Evolutionary conservation across 2,797 vertebrate species (phyloP).

Genomic region (Toxotes lorentzi): DNA sequence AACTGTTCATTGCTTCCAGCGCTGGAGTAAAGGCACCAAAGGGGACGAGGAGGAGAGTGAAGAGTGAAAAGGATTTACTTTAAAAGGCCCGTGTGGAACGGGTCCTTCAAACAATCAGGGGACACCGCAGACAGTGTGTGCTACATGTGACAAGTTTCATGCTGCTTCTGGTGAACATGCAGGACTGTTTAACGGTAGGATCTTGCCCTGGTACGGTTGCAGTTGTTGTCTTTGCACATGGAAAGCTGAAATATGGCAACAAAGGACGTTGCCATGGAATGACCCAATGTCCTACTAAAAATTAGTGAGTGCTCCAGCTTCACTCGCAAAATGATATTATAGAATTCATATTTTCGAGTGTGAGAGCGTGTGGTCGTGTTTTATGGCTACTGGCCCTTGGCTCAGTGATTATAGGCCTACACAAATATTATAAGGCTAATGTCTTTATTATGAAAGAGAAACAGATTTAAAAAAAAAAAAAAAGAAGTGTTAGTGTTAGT

Average conservation of each 20-base stretch:
- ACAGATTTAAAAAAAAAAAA: not conserved
- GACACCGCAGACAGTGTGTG: slow-evolving; percentile 38
- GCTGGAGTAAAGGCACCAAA: slow-evolving; percentile 94
- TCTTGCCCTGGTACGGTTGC: slow-evolving; percentile 30
- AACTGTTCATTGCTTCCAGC: slow-evolving; percentile 97
- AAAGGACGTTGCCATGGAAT: slow-evolving; percentile 57
- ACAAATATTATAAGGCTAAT: slow-evolving; percentile 35
- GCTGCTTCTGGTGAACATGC: slow-evolving; percentile 50
- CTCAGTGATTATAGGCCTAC: slow-evolving; percentile 38
- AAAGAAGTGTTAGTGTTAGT: slow-evolving; percentile 56
- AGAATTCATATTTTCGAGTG: slow-evolving; percentile 62
- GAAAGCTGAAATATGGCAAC: slow-evolving; percentile 35
- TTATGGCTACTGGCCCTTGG: slow-evolving; percentile 44
- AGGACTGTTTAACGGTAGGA: slow-evolving; percentile 48
- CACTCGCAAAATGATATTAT: slow-evolving; percentile 40
- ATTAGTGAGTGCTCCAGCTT: slow-evolving; percentile 32
- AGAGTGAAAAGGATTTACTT: slow-evolving; percentile 81
- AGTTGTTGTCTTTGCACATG: slow-evolving; percentile 59
- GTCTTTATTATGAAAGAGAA: slow-evolving; percentile 30
- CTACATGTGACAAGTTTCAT: slow-evolving; percentile 37
- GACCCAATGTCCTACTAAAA: slow-evolving; percentile 49
- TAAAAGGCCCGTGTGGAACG: slow-evolving; percentile 10
- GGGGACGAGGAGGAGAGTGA: slow-evolving; percentile 95
- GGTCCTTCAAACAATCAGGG: slow-evolving; percentile 32
- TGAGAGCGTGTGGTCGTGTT: slow-evolving; percentile 33